Evolutionary conservation across 2,113 vertebrate species (phyloP).

Genomic region (Phalacrocorax pelagicus): DNA sequence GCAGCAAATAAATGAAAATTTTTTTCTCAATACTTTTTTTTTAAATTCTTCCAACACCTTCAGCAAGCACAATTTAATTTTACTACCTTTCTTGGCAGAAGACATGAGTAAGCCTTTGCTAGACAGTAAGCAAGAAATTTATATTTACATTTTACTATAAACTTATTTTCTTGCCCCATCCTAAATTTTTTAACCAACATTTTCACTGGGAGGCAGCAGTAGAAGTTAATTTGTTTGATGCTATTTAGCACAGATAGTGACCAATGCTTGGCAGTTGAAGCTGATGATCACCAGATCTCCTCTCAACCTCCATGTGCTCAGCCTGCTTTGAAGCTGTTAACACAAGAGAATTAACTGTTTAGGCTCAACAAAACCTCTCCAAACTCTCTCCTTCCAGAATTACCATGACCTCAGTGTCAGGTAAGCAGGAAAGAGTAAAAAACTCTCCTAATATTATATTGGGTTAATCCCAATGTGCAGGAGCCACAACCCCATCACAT

Average conservation of each 20-base stretch:
- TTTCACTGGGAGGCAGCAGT: background rate
- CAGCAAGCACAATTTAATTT: background rate
- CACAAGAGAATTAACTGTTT: background rate
- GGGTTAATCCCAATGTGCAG: background rate
- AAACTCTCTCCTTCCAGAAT: background rate
- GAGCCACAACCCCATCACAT: fast-evolving
- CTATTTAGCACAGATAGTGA: background rate
- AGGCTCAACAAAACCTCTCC: background rate
- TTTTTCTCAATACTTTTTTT: background rate
- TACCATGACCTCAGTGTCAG: background rate
- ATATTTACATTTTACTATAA: background rate
- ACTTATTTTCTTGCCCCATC: background rate
- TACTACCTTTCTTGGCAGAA: background rate
- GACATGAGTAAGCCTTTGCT: background rate
- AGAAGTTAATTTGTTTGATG: background rate
- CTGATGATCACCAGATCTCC: background rate
- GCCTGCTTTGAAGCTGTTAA: background rate
- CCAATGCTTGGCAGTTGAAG: background rate
- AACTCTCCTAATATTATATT: background rate
- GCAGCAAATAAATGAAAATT: background rate
- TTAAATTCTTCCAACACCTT: background rate
- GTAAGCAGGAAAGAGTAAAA: background rate
- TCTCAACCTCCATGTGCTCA: background rate
- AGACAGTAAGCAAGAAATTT: background rate
- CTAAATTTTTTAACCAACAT: background rate